Percentiles rank a stretch among this genome's conserved stretches.
These are phyloP conservation scores for Ammospiza caudacuta DNA, from an alignment of 2,113 vertebrate species.

Conservation along the genomic window DNA sequence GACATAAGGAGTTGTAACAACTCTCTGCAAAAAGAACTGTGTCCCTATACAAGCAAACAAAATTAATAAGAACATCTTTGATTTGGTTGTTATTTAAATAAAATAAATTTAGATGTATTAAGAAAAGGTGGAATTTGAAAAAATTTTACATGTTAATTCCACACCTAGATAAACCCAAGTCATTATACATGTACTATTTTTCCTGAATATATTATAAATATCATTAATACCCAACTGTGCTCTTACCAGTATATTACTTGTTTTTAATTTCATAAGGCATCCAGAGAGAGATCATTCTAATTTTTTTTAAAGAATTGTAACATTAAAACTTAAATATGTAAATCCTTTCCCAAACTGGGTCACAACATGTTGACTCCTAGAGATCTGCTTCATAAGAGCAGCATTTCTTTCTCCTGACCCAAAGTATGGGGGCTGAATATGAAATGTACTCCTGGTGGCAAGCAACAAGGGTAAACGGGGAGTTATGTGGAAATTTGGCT, in stretches of 20 bases:
- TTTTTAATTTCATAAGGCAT: background rate
- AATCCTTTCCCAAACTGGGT: background rate
- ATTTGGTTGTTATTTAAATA: background rate
- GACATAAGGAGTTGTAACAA: background rate
- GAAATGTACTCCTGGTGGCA: background rate
- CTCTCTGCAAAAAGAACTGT: background rate
- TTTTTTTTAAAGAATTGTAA: background rate
- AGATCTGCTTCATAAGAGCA: background rate
- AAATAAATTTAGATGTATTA: background rate
- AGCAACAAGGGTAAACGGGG: accelerated
- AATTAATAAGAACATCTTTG: background rate
- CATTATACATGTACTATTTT: background rate
- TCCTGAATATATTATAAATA: background rate
- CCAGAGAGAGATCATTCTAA: background rate
- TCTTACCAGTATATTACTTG: background rate
- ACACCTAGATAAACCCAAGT: background rate
- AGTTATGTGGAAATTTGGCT: background rate
- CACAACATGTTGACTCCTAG: background rate
- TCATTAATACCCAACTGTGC: background rate
- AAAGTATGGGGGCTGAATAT: background rate
- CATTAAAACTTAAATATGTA: background rate
- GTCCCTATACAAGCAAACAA: background rate
- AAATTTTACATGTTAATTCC: background rate
- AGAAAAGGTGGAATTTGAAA: background rate
- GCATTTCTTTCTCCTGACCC: background rate